A percentile compares a stretch with the other conserved stretches of the same genome.
phyloP scores from a whole-genome alignment of 2,888 invertebrate species.

The Heterodera filipjevi region DNA sequence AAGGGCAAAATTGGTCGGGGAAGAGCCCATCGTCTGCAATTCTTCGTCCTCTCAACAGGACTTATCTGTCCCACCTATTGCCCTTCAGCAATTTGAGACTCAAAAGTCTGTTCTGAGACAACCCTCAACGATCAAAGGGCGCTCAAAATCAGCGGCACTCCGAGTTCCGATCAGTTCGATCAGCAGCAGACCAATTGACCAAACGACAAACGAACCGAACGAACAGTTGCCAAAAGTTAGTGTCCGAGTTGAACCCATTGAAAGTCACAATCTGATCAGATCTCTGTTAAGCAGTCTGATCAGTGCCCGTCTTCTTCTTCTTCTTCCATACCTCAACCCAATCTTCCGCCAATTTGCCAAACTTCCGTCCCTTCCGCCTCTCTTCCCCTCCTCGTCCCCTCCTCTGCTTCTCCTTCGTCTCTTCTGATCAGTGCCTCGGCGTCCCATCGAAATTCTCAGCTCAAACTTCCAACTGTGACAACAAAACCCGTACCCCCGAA shows the following conservation, averaged over 20 bases:
- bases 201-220: neutral
- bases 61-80: neutral
- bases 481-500: neutral
- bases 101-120: constrained; percentile 5
- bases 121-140: neutral
- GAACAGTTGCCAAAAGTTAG: neutral
- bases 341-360: neutral
- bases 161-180: constrained; percentile 4
- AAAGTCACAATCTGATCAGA: neutral
- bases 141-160: neutral
- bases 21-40: neutral
- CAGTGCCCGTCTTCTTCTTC: neutral
- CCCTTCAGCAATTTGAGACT: neutral
- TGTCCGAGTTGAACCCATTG: neutral
- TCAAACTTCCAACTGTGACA: neutral
- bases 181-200: neutral
- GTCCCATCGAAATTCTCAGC: constrained; percentile 2
- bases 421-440: neutral
- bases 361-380: neutral
- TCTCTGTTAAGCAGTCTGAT: neutral
- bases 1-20: neutral
- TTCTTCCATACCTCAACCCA: neutral
- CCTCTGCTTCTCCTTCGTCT: neutral
- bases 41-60: neutral
- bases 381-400: neutral